Evolutionary conservation across 2,888 invertebrate genomes (phyloP), one percentile per base, ranked within the genome.

Genomic region (Athalia circularis): DNA sequence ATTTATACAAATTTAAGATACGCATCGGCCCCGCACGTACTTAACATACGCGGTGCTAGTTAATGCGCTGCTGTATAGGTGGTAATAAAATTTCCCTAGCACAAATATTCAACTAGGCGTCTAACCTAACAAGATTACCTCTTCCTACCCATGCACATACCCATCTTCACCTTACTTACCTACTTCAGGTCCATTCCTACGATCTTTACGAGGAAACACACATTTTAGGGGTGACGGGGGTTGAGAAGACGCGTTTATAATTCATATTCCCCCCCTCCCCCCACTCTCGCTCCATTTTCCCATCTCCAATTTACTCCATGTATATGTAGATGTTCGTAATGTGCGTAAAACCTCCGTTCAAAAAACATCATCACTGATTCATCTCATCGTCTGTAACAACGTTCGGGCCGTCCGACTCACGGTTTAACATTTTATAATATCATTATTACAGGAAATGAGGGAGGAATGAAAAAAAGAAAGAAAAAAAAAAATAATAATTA

Each of bases 31-130:
- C 29, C 29, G 29, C 29, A 29, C 29, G 29, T 29, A 29, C 29
- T 29, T 29, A 29, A 62, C 62, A 13, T 13, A 61, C 64, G 52
- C 75, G n/a, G 3, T 50, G 29, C 72, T 29, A 29, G 29, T 29
- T 29, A 29, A 29, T 15, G 62, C 75, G 50, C 75, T 75, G n/a
- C n/a, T n/a, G n/a, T n/a, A 47, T 62, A 64, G 62, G 62, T 48
- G 57, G 75, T 62, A 75, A 75, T 75, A 75, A 75, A 75, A 75
- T 50, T 50, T 8, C 72, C 59, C n/a, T 7, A 15, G 75, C 50
- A 48, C n/a, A 75, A 75, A 75, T 75, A 75, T 75, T 75, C 75
- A 75, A 75, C 75, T 75, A 75, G 61, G 61, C 75, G 75, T 75
- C 75, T 75, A 62, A 48, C 50, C 75, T 62, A 75, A 75, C 75